A percentile compares a stretch with the other conserved stretches of the same genome.
Evolutionary conservation across 2,113 vertebrate genomes (phyloP).

Genomic region (Galbula dea): DNA sequence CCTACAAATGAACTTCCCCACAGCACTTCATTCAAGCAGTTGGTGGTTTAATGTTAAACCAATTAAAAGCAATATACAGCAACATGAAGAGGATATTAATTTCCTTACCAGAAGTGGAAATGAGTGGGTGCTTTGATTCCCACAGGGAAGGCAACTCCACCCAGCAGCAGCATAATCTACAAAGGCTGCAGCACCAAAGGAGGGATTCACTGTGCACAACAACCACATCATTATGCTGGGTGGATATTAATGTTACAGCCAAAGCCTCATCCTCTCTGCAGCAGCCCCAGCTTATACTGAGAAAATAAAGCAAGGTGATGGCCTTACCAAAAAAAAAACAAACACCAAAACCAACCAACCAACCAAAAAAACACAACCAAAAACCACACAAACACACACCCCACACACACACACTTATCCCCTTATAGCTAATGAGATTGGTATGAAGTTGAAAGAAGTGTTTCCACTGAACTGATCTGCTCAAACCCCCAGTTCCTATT

Average conservation of each 20-base stretch:
- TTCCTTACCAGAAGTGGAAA: constrained; percentile 1
- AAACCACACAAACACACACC: too few species aligned
- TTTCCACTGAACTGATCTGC: background rate
- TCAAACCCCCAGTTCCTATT: background rate
- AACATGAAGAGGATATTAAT: constrained; percentile 36
- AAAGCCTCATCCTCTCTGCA: background rate
- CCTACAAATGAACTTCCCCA: background rate
- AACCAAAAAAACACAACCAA: background rate
- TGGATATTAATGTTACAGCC: background rate
- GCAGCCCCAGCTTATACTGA: background rate
- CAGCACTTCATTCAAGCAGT: background rate
- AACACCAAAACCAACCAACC: too few species aligned
- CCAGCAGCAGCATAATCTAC: constrained; percentile 8
- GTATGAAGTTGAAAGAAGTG: constrained; percentile 16
- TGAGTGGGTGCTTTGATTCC: constrained; percentile 20
- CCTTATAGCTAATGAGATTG: background rate
- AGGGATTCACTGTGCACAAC: background rate
- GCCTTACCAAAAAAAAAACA: background rate
- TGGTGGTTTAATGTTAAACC: constrained; percentile 6
- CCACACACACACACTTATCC: background rate
- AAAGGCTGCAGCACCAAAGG: background rate
- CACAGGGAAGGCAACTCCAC: background rate
- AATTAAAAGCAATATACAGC: constrained; percentile 46
- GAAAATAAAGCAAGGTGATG: constrained; percentile 27
- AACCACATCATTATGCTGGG: rapidly evolving